Evolutionary conservation across 2,113 vertebrate genomes (phyloP).

Genomic region (Halichoerus grypus): DNA sequence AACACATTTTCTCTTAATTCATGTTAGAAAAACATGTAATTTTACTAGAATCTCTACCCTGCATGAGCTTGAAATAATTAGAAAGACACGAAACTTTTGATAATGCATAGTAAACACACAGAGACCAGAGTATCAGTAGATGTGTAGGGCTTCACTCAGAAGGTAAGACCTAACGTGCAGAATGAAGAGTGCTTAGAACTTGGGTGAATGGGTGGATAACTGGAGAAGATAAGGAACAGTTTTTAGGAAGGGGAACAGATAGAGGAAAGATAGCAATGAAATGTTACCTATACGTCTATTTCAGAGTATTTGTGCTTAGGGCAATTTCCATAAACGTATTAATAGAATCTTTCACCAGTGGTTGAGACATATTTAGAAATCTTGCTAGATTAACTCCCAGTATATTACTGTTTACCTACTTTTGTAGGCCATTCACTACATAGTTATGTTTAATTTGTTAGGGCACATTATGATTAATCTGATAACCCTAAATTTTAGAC

Average conservation of each 20-base stretch:
- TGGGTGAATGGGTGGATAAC: not conserved
- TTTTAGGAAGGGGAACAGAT: not conserved
- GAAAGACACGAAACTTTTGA: not conserved
- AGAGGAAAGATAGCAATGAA: not conserved
- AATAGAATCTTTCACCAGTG: not conserved
- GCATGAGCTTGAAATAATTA: not conserved
- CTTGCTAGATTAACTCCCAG: not conserved
- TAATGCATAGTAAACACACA: not conserved
- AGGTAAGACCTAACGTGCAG: not conserved
- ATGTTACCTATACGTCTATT: not conserved
- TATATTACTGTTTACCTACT: not conserved
- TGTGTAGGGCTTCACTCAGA: not conserved
- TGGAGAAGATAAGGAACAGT: not conserved
- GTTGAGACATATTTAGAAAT: not conserved
- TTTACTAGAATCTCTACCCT: not conserved
- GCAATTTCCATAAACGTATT: not conserved
- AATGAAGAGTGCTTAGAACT: not conserved
- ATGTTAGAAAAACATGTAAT: not conserved
- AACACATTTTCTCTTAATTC: not conserved
- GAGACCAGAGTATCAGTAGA: not conserved
- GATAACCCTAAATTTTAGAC: not conserved
- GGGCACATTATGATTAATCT: not conserved
- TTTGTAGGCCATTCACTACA: not conserved
- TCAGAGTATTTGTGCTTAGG: not conserved
- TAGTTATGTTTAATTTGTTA: not conserved